Percentiles rank a stretch among this genome's conserved stretches.
Evolutionary conservation across 2,888 invertebrate genomes (phyloP).

Genomic region (Drymonia ruficornis): DNA sequence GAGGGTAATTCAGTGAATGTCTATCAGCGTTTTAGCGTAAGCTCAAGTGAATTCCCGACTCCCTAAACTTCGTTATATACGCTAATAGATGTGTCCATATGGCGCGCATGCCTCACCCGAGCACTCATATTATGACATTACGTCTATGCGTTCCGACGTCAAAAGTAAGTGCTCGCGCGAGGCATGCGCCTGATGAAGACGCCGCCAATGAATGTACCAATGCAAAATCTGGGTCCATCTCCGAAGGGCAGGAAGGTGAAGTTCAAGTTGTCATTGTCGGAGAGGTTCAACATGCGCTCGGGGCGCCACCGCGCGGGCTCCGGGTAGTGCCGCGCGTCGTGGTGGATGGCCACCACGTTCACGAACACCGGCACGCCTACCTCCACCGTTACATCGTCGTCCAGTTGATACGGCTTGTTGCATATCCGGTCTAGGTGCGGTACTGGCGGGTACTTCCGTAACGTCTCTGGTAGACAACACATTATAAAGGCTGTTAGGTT

Average conservation of each 20-base stretch:
- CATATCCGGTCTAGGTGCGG: slow-evolving; percentile 61
- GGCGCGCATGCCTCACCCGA: too few species aligned
- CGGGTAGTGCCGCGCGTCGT: slow-evolving; percentile 55
- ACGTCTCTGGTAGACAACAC: slow-evolving; percentile 53
- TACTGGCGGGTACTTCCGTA: slow-evolving; percentile 61
- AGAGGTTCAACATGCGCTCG: slow-evolving; percentile 51
- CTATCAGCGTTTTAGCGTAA: too few species aligned
- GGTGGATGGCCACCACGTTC: slow-evolving; percentile 61
- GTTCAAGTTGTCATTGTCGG: slow-evolving; percentile 57
- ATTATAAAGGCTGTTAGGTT: too few species aligned
- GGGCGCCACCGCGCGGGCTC: slow-evolving; percentile 64
- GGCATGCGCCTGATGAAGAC: too few species aligned
- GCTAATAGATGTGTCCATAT: too few species aligned
- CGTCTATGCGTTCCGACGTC: too few species aligned
- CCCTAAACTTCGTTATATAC: too few species aligned
- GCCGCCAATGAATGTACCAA: slow-evolving; percentile 51
- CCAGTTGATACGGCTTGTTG: slow-evolving; percentile 50
- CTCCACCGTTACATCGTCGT: slow-evolving; percentile 57
- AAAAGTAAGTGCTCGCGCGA: too few species aligned
- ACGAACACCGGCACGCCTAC: slow-evolving; percentile 60
- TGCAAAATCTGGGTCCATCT: slow-evolving; percentile 66
- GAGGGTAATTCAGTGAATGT: too few species aligned
- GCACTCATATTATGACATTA: too few species aligned
- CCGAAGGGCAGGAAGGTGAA: slow-evolving; percentile 68
- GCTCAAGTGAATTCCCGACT: too few species aligned